These are phyloP conservation scores for Meda fulgida DNA, from an alignment of 2,797 vertebrate species.

Conservation along the genomic window DNA sequence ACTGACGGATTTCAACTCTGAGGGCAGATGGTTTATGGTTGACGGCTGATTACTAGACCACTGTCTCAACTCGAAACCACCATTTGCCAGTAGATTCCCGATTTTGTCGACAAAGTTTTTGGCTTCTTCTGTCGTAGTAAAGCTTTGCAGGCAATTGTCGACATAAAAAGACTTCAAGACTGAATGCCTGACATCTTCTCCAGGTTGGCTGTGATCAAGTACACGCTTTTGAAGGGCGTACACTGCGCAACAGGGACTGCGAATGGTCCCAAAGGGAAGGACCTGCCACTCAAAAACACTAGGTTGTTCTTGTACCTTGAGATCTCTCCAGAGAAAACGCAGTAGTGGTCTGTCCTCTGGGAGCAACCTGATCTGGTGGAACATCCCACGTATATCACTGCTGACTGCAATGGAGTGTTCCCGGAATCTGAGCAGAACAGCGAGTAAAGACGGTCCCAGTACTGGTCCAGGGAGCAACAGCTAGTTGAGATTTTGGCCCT, in stretches of 20 bases:
- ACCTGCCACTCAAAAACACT: constrained; percentile 3
- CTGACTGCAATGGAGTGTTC: background rate
- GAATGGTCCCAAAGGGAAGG: background rate
- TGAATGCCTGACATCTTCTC: background rate
- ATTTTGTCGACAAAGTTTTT: background rate
- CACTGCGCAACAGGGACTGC: background rate
- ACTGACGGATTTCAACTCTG: constrained; percentile 16
- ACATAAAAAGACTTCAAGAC: background rate
- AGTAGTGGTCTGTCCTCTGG: background rate
- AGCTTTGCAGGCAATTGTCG: background rate
- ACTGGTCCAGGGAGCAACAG: background rate
- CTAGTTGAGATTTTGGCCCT: background rate
- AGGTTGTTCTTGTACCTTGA: background rate
- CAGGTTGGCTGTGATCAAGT: background rate
- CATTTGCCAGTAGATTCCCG: background rate
- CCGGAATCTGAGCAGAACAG: background rate
- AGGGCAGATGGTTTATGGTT: too few species aligned
- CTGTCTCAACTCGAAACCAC: background rate
- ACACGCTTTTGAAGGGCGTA: background rate
- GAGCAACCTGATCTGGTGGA: background rate
- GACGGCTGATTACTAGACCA: background rate
- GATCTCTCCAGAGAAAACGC: background rate
- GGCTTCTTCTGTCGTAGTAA: background rate
- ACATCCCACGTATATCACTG: background rate
- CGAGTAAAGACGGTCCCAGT: background rate